These are phyloP conservation scores for Phainopepla nitens DNA, from an alignment of 2,113 vertebrate genomes.

Conservation along the genomic window DNA sequence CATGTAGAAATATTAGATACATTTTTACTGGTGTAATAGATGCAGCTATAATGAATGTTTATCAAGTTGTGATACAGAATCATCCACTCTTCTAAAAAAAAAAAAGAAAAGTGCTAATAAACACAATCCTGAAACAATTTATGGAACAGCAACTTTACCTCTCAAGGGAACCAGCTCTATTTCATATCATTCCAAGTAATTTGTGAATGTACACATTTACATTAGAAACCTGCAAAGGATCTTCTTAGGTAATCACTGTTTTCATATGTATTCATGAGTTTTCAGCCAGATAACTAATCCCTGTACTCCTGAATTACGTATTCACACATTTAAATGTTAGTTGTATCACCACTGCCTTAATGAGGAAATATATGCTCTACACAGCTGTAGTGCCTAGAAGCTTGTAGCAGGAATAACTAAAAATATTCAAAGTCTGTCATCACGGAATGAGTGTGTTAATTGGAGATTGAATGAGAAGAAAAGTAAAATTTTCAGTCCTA, in stretches of 20 bases:
- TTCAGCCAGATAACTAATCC: conserved; percentile 16
- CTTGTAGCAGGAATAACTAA: background rate
- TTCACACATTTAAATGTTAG: background rate
- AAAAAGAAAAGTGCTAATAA: background rate
- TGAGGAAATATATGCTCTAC: background rate
- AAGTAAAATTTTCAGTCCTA: background rate
- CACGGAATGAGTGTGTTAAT: background rate
- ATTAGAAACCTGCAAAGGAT: background rate
- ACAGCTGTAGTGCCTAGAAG: background rate
- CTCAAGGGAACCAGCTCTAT: background rate
- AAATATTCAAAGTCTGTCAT: background rate
- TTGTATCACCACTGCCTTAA: background rate
- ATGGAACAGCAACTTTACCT: background rate
- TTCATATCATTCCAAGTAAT: conserved; percentile 14
- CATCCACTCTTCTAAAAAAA: background rate
- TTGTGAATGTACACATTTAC: background rate
- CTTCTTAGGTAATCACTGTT: conserved; percentile 17
- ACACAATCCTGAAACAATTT: background rate
- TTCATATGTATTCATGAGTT: conserved; percentile 47
- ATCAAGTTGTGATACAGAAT: conserved; percentile 27
- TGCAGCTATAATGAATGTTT: conserved; percentile 6
- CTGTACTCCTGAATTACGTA: background rate
- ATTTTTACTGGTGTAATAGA: background rate
- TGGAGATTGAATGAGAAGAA: background rate
- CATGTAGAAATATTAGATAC: background rate